Evolutionary conservation across 2,888 invertebrate genomes (phyloP), one percentile per base, ranked within the genome.

Genomic region (Disparrhopalites patrizii): DNA sequence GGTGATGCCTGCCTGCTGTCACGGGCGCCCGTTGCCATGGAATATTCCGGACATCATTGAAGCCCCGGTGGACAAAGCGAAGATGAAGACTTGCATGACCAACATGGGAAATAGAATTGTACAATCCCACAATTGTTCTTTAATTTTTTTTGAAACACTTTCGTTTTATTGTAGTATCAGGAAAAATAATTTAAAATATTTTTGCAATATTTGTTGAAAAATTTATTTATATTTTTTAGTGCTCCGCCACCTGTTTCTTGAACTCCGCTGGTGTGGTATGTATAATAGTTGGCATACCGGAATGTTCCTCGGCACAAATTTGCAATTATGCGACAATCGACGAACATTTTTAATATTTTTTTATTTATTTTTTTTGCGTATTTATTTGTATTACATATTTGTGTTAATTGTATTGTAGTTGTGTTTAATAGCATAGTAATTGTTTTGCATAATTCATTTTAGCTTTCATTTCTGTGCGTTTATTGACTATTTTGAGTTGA

Each of bases 1-100:
- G 23, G 61, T 62, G 2, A 61, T 66, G 40, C 58, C 72, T 15
- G 66, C 62, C 1, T 72, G 72, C 66, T 72, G 72, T 57, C 72
- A 72, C 65, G 69, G 69, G 10, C 68, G 66, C 33, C 72, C 72
- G 4, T 47, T 73, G 43, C 72, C 72, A 4, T 73, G 72, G 72
- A 67, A 69, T 0, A 60, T 68, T 13, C 51, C 67, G 7, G 72
- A 73, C 36, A 68, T 73, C 50, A 52, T 73, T 28, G 72, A 73
- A 64, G 70, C 72, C 10, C 67, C 70, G 8, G 27, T 65, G 15
- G 65, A 72, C 40, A 67, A 60, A 5, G 62, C 69, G 2, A 65
- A 64, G 28, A 51, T 66, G 52, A 62, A 64, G 20, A 51, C 36
- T 15, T 73, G 72, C 25, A 27, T 73, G 40, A 50, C 38, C n/a